phyloP scores from a whole-genome alignment of 2,888 invertebrate species.

The Eristalinus aeneus region DNA sequence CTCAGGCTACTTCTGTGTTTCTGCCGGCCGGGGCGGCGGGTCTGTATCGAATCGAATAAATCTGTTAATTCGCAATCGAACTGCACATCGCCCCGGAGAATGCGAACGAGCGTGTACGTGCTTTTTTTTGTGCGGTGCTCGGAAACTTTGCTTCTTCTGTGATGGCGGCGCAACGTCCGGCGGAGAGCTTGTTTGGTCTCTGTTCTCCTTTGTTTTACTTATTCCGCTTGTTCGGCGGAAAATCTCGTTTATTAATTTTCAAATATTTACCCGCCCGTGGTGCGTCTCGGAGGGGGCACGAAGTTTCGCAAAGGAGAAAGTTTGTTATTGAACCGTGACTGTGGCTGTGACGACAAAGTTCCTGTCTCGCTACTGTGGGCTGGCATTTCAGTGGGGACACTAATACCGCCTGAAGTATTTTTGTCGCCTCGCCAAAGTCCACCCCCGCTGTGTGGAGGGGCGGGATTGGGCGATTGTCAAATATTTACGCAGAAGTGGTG shows the following conservation, averaged over 20 bases:
- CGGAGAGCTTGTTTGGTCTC: slow-evolving; percentile 20
- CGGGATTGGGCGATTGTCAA: slow-evolving; percentile 53
- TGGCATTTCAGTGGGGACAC: slow-evolving; percentile 19
- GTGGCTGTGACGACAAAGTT: slow-evolving; percentile 41
- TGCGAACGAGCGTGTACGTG: slow-evolving; percentile 10
- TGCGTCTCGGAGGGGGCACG: slow-evolving; percentile 13
- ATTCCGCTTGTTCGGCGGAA: slow-evolving; percentile 60
- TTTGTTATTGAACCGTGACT: slow-evolving; percentile 19
- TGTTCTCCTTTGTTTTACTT: slow-evolving; percentile 29
- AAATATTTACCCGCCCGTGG: slow-evolving; percentile 65
- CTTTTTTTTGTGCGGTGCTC: slow-evolving; percentile 1
- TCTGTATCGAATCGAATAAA: slow-evolving; percentile 63
- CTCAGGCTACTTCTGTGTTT: not conserved
- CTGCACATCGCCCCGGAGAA: slow-evolving; percentile 27
- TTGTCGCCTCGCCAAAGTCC: not conserved
- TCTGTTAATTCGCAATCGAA: slow-evolving; percentile 62
- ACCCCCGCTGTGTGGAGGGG: not conserved
- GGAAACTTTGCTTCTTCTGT: slow-evolving; percentile 6
- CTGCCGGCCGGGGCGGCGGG: not conserved
- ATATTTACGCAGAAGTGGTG: slow-evolving; percentile 59
- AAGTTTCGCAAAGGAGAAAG: slow-evolving; percentile 50
- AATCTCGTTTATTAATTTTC: slow-evolving; percentile 69
- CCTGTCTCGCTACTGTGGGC: not conserved
- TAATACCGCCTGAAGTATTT: slow-evolving; percentile 29
- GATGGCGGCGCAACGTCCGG: not conserved